A percentile compares a stretch with the other conserved stretches of the same genome.
Evolutionary conservation across 2,888 invertebrate species (phyloP).

Genomic region (Leucophenga maculata): DNA sequence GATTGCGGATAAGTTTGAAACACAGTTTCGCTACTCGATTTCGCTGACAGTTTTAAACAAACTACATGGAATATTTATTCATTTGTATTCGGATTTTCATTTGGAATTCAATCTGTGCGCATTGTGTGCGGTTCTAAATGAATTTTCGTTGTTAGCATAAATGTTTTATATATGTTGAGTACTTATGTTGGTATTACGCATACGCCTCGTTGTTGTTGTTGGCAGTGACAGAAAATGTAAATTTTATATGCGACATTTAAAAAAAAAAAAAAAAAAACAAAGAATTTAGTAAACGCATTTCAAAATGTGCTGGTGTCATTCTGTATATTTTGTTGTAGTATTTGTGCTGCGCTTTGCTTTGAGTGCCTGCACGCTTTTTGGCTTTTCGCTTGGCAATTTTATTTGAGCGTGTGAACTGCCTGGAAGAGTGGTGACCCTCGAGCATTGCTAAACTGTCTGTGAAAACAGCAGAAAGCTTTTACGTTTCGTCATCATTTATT

Average conservation of each 20-base stretch:
- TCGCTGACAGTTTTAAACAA: no score
- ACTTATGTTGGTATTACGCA: not conserved
- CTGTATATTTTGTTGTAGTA: not conserved
- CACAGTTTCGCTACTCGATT: not conserved
- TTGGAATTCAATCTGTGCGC: not conserved
- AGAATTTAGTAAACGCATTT: no score
- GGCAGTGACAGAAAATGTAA: slow-evolving; percentile 11
- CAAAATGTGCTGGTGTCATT: not conserved
- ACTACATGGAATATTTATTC: not conserved
- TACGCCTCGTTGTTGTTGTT: slow-evolving; percentile 1
- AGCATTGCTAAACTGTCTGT: slow-evolving; percentile 39
- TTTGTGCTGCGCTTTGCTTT: not conserved
- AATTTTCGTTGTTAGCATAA: not conserved
- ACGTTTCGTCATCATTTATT: slow-evolving; percentile 49
- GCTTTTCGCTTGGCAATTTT: slow-evolving; percentile 8
- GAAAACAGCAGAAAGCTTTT: slow-evolving; percentile 51
- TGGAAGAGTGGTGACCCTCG: slow-evolving; percentile 11
- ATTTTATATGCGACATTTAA: not conserved
- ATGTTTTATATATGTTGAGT: not conserved
- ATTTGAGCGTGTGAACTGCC: not conserved
- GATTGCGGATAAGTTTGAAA: not conserved
- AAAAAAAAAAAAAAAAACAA: not conserved
- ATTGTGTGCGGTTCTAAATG: not conserved
- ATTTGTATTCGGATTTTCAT: not conserved
- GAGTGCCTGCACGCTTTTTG: not conserved